These are phyloP conservation scores for Bombyx mandarina DNA, from an alignment of 1,140 invertebrate genomes.

Conservation along the genomic window DNA sequence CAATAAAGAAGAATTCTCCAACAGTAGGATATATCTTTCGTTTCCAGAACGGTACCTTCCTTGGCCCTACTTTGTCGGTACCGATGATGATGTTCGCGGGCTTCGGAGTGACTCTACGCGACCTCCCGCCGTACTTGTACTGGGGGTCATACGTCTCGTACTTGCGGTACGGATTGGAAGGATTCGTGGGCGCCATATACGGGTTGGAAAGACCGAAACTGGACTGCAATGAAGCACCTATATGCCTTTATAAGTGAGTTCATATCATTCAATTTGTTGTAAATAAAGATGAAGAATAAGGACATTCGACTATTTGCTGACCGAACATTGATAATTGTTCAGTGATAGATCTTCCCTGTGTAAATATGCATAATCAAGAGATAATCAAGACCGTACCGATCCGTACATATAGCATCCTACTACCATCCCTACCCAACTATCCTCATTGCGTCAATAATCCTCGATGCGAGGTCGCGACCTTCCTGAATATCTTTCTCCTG, in stretches of 20 bases:
- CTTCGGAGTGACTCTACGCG: constrained; percentile 82
- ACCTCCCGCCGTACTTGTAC: constrained; percentile 84
- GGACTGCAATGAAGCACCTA: constrained; percentile 75
- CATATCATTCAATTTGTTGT: too few relatives aligned
- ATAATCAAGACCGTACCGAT: too few relatives aligned
- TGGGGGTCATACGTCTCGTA: constrained; percentile 93
- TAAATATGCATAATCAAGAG: too few relatives aligned
- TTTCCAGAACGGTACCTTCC: constrained; percentile 83
- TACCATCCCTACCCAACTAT: too few relatives aligned
- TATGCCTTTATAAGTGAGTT: constrained; percentile 79
- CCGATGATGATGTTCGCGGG: constrained; percentile 92
- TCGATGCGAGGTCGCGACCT: too few relatives aligned
- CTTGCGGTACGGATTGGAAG: constrained; percentile 90
- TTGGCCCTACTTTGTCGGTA: constrained; percentile 83
- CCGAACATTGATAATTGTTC: too few relatives aligned
- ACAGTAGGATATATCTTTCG: constrained; percentile 1
- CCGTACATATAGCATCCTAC: too few relatives aligned
- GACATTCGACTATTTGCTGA: too few relatives aligned
- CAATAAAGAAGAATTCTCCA: not conserved
- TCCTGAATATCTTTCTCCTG: too few relatives aligned
- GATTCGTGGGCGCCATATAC: constrained; percentile 86
- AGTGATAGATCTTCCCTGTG: too few relatives aligned
- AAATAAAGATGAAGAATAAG: too few relatives aligned
- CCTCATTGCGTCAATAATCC: too few relatives aligned
- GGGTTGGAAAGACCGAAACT: constrained; percentile 78